phyloP scores from a whole-genome alignment of 2,797 vertebrate genomes.

The Prionace glauca region DNA sequence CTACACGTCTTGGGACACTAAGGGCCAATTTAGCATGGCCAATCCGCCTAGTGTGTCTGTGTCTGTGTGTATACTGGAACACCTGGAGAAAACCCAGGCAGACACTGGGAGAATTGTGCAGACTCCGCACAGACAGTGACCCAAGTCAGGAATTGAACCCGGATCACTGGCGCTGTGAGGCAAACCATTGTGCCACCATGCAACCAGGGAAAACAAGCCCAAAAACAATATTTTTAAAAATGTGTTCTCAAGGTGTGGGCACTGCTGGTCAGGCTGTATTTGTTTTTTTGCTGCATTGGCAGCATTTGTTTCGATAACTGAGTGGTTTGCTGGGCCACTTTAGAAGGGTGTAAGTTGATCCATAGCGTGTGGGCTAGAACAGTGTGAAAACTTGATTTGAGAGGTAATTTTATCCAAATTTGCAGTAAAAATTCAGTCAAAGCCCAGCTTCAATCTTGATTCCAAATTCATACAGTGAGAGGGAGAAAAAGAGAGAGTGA shows the following conservation, averaged over 20 bases:
- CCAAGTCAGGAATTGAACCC: no score
- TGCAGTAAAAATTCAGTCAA: neutral
- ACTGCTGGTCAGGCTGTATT: neutral
- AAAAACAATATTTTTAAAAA: neutral
- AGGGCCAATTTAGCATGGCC: no score
- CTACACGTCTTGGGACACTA: no score
- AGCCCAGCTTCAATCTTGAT: neutral
- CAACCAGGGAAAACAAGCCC: no score
- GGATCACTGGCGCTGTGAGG: no score
- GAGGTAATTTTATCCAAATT: neutral
- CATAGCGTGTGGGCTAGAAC: neutral
- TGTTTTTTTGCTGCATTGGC: neutral
- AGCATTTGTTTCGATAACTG: neutral
- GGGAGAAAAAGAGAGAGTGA: neutral
- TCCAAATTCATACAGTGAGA: neutral
- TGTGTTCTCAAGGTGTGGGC: neutral
- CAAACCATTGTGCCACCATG: no score
- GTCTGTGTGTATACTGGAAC: no score
- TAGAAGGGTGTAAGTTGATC: neutral
- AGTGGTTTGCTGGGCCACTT: neutral
- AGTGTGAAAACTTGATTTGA: no score
- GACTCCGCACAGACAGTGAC: no score
- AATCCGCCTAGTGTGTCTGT: no score
- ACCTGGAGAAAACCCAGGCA: no score
- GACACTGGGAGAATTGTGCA: no score